Base-by-base conservation (phyloP, 2,113 vertebrate genomes). In the Litocranius walleri region DNA sequence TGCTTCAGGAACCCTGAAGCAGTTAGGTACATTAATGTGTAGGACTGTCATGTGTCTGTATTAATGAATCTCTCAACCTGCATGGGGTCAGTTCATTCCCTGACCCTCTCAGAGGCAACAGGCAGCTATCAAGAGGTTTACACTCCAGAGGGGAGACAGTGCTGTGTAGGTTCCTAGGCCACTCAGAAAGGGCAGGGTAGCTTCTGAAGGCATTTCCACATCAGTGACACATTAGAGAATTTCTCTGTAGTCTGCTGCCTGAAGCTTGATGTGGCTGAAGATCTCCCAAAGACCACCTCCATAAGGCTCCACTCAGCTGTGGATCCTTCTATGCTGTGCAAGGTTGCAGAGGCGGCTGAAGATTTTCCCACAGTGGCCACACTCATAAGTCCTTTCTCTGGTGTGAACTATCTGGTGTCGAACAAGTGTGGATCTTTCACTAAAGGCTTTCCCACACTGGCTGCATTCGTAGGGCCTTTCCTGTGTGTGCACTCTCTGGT, bases 291-390 rank as follows among this genome's bases (percentile, higher is more conserved):
- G 27, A 56, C 48, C 4, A 7, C 56, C 36, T 77, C 62, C 25
- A 62, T 40, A 40, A 90, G 27, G 9, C 19, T 90, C 9, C 25
- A 67, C 19, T 96, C 56, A 80, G 25, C 48, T 90, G 57, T 97
- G 96, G 77, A 85, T 85, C 56, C 33, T 97, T 78, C 77, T 78
- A 57, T 97, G 93, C 56, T 95, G 93, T 52, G 93, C 56, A 92
- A 97, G 89, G 57, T 89, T 97, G 80, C 84, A 95, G 50, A 85
- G 93, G 48, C 12, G 19, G 64, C 93, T 85, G 23, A 92, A 97
- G 62, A 89, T 64, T 30, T 92, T 88, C 48, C 78, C 93, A 57
- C 83, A 88, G 33, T 84, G 77, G 62, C 64, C 50, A 40, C 90
- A 95, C 21, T 85, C 78, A 0, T 78, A 95, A 85, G 78, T 85